Evolutionary conservation across 2,888 invertebrate species (phyloP), one percentile per base, ranked within the genome.

Genomic region (Julus scanicus): DNA sequence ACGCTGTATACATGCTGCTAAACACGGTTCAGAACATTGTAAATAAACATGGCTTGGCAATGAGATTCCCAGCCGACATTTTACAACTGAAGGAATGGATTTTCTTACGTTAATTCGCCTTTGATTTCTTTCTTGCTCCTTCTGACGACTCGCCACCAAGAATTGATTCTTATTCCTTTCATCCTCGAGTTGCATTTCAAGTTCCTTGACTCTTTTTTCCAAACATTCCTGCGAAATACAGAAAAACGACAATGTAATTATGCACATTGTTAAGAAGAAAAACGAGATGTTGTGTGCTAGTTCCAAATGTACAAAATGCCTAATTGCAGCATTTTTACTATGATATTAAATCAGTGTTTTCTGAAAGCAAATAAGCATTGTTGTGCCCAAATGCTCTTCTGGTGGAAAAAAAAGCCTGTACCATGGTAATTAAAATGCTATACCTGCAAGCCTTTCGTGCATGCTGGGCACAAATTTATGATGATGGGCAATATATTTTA

Each of bases 191-290:
- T 44, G 48, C 86, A 3, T 11, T n/a, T 86, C 86, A n/a, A 86
- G n/a, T 44, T 86, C 86, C 48, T 40, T 40, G 29, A 86, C 86
- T 44, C 86, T 40, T 49, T 49, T 86, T 44, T 86, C 86, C 86
- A 86, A 86, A 86, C 86, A 40, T 86, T 86, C 86, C 86, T 86
- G 44, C 11, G 29, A 40, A 86, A 86, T 15, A 86, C 11, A 40
- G 44, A 86, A 57, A 4, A 15, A 29, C 29, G 29, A 29, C 29
- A 29, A 29, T 29, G 29, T 29, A 29, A 29, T 29, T 29, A 29
- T 29, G 29, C 29, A 29, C 29, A 29, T 29, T 29, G 29, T 29
- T 1, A 29, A 29, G 29, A 29, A 29, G 29, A 29, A 29, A 29
- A 29, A 29, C 29, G 29, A 29, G 29, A 29, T 29, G 29, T 29